phyloP scores from a whole-genome alignment of 2,113 vertebrate species.

The Hypomesus transpacificus region DNA sequence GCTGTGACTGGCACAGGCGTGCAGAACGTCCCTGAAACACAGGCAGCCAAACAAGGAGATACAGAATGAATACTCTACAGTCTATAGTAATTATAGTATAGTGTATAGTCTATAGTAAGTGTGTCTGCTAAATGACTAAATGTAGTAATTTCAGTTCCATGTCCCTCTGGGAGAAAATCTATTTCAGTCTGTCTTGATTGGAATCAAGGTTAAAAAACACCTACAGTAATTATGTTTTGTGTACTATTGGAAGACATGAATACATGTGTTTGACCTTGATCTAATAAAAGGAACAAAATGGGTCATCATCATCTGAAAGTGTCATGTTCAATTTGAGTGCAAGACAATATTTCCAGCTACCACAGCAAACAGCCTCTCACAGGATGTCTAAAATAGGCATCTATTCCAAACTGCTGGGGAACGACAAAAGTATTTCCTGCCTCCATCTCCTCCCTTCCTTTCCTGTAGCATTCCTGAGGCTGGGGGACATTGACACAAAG shows the following conservation, averaged over 20 bases:
- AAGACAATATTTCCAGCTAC: constrained; percentile 25
- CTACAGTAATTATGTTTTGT: constrained; percentile 40
- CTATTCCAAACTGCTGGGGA: constrained; percentile 41
- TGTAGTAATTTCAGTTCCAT: background rate
- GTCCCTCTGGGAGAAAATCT: constrained; percentile 33
- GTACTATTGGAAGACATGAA: constrained; percentile 22
- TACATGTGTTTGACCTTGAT: constrained; percentile 39
- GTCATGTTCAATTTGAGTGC: constrained; percentile 27
- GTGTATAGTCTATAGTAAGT: too few relatives aligned
- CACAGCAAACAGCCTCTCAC: constrained; percentile 39
- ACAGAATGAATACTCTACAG: constrained; percentile 12
- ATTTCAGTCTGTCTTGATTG: constrained; percentile 36
- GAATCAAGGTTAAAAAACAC: constrained; percentile 26
- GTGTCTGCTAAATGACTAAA: too few relatives aligned
- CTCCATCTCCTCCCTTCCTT: constrained; percentile 53
- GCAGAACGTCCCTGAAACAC: constrained; percentile 10
- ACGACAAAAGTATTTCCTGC: constrained; percentile 67
- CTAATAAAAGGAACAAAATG: constrained; percentile 15
- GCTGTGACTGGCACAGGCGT: constrained; percentile 8
- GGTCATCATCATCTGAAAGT: constrained; percentile 23
- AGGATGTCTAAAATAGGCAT: constrained; percentile 24
- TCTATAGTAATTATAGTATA: too few relatives aligned
- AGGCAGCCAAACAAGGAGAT: background rate
- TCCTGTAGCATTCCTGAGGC: constrained; percentile 58
- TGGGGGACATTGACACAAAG: constrained; percentile 46